Evolutionary conservation across 2,113 vertebrate species (phyloP).

Genomic region (Silurus asotus): DNA sequence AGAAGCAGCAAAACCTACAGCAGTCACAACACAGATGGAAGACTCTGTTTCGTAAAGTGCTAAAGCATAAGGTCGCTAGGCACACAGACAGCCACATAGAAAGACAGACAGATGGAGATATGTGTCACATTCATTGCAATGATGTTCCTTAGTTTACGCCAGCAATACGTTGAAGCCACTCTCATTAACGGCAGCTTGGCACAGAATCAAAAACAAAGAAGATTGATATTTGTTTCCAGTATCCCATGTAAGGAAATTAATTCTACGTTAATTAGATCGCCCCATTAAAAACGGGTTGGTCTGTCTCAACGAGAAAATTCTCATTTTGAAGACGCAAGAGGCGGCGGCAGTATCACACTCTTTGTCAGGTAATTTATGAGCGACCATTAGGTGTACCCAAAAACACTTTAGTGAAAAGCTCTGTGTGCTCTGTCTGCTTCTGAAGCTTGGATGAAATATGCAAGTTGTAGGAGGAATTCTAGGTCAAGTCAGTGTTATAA

Average conservation of each 20-base stretch:
- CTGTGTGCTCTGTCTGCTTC: slow-evolving; percentile 26
- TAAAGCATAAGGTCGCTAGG: neutral
- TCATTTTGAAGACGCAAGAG: slow-evolving; percentile 57
- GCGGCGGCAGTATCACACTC: slow-evolving; percentile 64
- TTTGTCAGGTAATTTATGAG: slow-evolving; percentile 77
- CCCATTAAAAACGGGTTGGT: slow-evolving; percentile 65
- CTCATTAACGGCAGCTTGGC: slow-evolving; percentile 53
- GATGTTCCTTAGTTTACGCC: slow-evolving; percentile 25
- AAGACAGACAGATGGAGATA: neutral
- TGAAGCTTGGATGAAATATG: slow-evolving; percentile 33
- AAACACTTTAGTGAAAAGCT: neutral
- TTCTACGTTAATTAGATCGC: slow-evolving; percentile 69
- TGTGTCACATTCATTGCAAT: slow-evolving; percentile 31
- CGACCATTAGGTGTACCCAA: slow-evolving; percentile 64
- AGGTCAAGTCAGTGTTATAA: neutral
- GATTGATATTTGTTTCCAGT: slow-evolving; percentile 69
- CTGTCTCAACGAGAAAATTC: slow-evolving; percentile 67
- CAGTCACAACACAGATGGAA: slow-evolving; percentile 55
- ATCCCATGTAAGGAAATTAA: slow-evolving; percentile 69
- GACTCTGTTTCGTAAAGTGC: slow-evolving; percentile 46
- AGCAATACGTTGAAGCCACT: slow-evolving; percentile 47
- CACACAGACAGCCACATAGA: neutral
- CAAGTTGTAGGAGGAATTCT: neutral
- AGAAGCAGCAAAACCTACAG: slow-evolving; percentile 51
- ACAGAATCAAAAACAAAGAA: slow-evolving; percentile 52